Percentiles rank a stretch among this genome's conserved stretches.
phyloP scores from a whole-genome alignment of 2,113 vertebrate genomes.

The Xenopus tropicalis region UCB_Xtro_10.0 CM004448.2:83801001-83801500 shows the following conservation, averaged over 20 bases:
- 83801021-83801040: conserved; percentile 27
- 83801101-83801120: conserved; percentile 33
- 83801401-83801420: conserved; percentile 31
- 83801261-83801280: conserved; percentile 32
- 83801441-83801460: conserved; percentile 45
- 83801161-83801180: conserved; percentile 42
- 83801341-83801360: conserved; percentile 4
- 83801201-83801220: conserved; percentile 31
- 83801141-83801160: conserved; percentile 30
- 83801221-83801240: conserved; percentile 43
- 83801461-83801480: conserved; percentile 36
- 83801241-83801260: conserved; percentile 37
- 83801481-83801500: conserved; percentile 42
- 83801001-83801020: conserved; percentile 22
- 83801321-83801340: conserved; percentile 22
- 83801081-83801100: conserved; percentile 27
- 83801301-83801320: conserved; percentile 17
- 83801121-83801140: conserved; percentile 40
- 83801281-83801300: conserved; percentile 24
- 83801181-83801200: conserved; percentile 36
- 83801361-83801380: conserved; percentile 13
- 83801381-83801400: conserved; percentile 23
- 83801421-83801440: conserved; percentile 40
- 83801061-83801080: neutral
- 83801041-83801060: conserved; percentile 7